Conservation (phyloP, 2,888 invertebrate species). For the Idaea aversata region DNA sequence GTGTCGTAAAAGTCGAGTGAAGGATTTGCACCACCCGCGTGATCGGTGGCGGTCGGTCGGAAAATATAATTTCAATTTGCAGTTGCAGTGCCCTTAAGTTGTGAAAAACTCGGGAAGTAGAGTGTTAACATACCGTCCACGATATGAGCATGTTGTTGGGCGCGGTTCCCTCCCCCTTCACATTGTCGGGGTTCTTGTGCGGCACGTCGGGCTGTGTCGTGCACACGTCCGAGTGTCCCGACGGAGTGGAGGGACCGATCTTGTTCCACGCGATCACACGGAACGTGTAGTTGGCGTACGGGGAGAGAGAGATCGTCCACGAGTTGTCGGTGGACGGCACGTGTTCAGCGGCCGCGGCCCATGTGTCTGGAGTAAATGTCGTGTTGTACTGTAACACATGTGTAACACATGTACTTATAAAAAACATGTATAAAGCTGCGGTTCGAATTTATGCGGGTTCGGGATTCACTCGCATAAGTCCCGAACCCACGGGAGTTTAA, state of each 20-base stretch:
- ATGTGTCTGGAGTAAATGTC: conserved; percentile 94
- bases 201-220: conserved; percentile 93
- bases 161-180: conserved; percentile 91
- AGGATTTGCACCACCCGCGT: no score
- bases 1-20: no score
- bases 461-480: no score
- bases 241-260: conserved; percentile 93
- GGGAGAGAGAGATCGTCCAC: conserved; percentile 81
- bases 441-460: no score
- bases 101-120: neutral
- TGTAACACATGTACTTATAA: no score
- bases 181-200: conserved; percentile 95
- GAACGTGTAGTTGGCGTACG: neutral
- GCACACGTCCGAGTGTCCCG: conserved; percentile 91
- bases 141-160: conserved; percentile 95
- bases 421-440: no score
- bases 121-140: conserved; percentile 87
- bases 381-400: conserved; percentile 85
- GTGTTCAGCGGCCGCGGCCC: conserved; percentile 88
- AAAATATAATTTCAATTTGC: no score
- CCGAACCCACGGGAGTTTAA: no score
- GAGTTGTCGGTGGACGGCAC: conserved; percentile 84
- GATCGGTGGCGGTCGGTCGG: no score
- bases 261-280: conserved; percentile 89
- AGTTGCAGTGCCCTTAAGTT: no score